Base-by-base conservation (phyloP, 2,113 vertebrate genomes). In the Gnathonemus echidnorhynchus region DNA sequence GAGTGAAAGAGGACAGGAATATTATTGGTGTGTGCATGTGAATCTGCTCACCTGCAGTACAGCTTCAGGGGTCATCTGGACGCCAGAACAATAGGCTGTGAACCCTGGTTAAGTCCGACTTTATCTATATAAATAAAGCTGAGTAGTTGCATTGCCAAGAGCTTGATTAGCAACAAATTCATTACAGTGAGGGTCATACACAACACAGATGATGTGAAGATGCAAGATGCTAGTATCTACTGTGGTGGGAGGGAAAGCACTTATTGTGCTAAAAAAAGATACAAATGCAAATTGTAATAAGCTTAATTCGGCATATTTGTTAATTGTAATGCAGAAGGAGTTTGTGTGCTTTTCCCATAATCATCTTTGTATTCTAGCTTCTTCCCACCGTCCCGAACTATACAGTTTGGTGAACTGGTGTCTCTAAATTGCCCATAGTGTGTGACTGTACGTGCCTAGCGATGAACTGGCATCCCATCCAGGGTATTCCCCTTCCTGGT, bases 131-230 rank as follows among this genome's bases (percentile, higher is more conserved):
- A 80, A 88, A 92, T 88, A 90, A 0, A 91, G 91, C 90, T 9
- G 24, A 85, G 83, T 8, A 2, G 91, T 58, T 27, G 1, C 21
- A 91, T 92, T 89, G 62, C 91, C 91, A 89, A 92, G 91, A 91
- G 87, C 70, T 88, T 92, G 48, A 93, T 95, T 95, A 94, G 95
- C 77, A 92, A 52, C 9, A 92, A 94, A 95, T 95, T 96, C 95
- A 96, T 24, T 27, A 31, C 92, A 93, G 92, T 91, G 92, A 85
- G 7, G 83, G 19, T 85, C 45, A 46, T n/a, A 48, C 39, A 21
- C 21, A 24, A 42, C 7, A 85, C 3, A 1, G 45, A n/a, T 8
- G n/a, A 86, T 46, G 19, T 42, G 80, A 5, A 10, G n/a, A 50
- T n/a, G 45, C 46, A 48, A 13, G 24, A 48, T 4, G 7, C 19